phyloP scores from a whole-genome alignment of 2,888 invertebrate genomes.

The Harpagoxenus sublaevis region DNA sequence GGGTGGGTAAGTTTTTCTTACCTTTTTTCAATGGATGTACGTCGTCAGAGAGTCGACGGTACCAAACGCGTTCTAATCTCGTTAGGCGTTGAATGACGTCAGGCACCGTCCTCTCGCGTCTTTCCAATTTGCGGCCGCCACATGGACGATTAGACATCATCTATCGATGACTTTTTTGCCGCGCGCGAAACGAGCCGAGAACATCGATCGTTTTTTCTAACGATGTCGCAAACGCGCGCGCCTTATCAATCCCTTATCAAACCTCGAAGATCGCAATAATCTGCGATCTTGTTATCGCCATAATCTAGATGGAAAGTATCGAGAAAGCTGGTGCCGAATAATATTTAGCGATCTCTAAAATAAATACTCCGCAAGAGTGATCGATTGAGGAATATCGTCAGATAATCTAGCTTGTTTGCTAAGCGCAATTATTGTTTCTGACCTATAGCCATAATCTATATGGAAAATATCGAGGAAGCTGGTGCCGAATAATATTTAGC shows the following conservation, averaged over 20 bases:
- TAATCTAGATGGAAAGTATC: background rate
- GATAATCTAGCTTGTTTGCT: background rate
- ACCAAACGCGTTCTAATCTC: slow-evolving; percentile 59
- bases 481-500: background rate
- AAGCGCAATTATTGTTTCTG: background rate
- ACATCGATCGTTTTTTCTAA: slow-evolving; percentile 38
- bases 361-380: background rate
- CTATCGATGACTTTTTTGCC: slow-evolving; percentile 42
- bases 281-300: background rate
- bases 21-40: slow-evolving; percentile 31
- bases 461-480: background rate
- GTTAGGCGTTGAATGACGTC: slow-evolving; percentile 59
- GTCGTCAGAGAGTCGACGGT: slow-evolving; percentile 23
- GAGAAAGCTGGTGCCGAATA: background rate
- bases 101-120: slow-evolving; percentile 33
- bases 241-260: slow-evolving; percentile 10
- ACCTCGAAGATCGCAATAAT: background rate
- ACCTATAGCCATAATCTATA: background rate
- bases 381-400: background rate
- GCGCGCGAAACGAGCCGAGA: slow-evolving; percentile 34
- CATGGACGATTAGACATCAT: slow-evolving; percentile 38
- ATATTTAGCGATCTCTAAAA: background rate
- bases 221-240: slow-evolving; percentile 21
- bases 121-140: slow-evolving; percentile 40
- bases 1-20: background rate